phyloP scores from a whole-genome alignment of 1,140 invertebrate genomes.

The Agrilus planipennis region DNA sequence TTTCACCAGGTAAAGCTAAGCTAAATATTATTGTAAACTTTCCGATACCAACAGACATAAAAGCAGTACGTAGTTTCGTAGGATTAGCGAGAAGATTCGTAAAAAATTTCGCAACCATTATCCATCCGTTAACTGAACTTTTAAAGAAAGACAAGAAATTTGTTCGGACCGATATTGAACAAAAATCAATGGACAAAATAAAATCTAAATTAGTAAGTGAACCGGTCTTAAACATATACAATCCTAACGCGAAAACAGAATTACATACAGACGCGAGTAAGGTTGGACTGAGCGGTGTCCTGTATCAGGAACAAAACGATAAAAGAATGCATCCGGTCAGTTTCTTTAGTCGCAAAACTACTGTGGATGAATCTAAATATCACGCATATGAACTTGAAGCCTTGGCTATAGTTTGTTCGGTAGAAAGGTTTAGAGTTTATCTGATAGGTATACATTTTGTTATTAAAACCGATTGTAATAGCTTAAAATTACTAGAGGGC shows the following conservation, averaged over 20 bases:
- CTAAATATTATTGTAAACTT: conserved; percentile 19
- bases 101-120: conserved; percentile 16
- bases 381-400: conserved; percentile 7
- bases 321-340: not conserved
- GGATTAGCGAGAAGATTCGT: conserved; percentile 26
- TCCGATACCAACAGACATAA: conserved; percentile 18
- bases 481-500: conserved; percentile 10
- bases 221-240: conserved; percentile 1
- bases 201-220: not conserved
- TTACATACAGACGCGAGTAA: conserved; percentile 21
- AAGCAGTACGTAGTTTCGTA: conserved; percentile 27
- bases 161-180: not conserved
- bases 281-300: conserved; percentile 16
- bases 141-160: not conserved
- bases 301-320: conserved; percentile 16
- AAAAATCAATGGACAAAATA: not conserved
- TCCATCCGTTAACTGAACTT: conserved; percentile 18
- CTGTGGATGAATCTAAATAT: conserved; percentile 8
- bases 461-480: conserved; percentile 19
- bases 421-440: too few species aligned
- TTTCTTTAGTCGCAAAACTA: conserved; percentile 9
- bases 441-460: too few species aligned
- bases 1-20: conserved; percentile 16
- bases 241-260: conserved; percentile 12
- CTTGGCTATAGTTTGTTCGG: conserved; percentile 9